Conservation (phyloP, 1,140 invertebrate genomes). For the Trichonephila inaurata region DNA sequence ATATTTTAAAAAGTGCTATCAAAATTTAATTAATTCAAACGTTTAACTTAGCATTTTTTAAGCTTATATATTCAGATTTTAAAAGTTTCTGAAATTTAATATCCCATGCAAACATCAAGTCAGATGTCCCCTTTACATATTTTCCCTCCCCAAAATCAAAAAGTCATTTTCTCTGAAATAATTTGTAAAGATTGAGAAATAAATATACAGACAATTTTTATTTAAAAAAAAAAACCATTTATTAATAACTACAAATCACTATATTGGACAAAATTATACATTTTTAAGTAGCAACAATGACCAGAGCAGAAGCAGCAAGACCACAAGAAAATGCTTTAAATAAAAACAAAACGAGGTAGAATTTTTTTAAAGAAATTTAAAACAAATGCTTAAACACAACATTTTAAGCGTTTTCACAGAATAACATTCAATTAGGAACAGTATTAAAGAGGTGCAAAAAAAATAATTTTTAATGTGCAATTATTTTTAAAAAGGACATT, state of each 20-base stretch:
- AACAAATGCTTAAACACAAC: background rate
- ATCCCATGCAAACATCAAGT: too few species aligned
- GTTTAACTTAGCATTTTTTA: too few species aligned
- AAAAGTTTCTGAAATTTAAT: too few species aligned
- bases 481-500: background rate
- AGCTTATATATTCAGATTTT: too few species aligned
- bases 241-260: background rate
- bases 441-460: background rate
- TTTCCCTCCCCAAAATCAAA: too few species aligned
- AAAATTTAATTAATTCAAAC: too few species aligned
- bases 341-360: constrained; percentile 22
- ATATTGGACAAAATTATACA: background rate
- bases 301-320: background rate
- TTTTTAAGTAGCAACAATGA: background rate
- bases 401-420: background rate
- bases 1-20: too few species aligned
- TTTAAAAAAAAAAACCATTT: background rate
- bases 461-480: background rate
- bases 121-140: too few species aligned
- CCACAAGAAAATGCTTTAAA: background rate
- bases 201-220: background rate
- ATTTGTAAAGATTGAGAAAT: background rate
- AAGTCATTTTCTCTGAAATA: too few species aligned
- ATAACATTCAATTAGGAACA: background rate
- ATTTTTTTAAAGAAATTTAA: background rate